Base-by-base conservation (phyloP, 2,113 vertebrate species). In the Scomber japonicus region DNA sequence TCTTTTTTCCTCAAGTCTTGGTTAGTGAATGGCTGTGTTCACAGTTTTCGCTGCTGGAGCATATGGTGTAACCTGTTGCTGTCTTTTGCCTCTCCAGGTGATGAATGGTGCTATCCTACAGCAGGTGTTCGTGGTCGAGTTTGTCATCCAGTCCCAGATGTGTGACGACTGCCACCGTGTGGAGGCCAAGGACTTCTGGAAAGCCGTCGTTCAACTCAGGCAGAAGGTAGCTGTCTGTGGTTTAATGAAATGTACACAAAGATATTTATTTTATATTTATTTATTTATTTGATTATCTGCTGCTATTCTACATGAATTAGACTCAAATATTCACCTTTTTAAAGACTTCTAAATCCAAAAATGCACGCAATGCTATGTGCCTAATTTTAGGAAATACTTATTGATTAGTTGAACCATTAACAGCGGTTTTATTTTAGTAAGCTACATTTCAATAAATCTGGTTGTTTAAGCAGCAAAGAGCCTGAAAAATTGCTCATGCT, bases 141-240 rank as follows among this genome's bases (percentile, higher is more conserved):
- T 96, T 65, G 83, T 96, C 68, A 79, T 99, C 64, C 96, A 96
- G 88, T 88, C 93, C 24, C 98, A 99, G 64, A 99, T 99, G 98
- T 99, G 98, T 84, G 97, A 97, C 54, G 98, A 98, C 89, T 99
- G 98, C 85, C 98, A 99, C 16, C 96, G 98, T 67, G 96, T 99
- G 51, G 98, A 99, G 92, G 98, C 98, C 51, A 99, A 99, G 74
- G 98, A 99, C 92, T 99, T 97, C 92, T 99, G 98, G 98, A 99
- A 99, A 70, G 96, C 97, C 2, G 97, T 99, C 10, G 96, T 99
- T 73, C 98, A 99, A 95, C 96, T 99, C 62, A 93, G 98, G 62
- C 98, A 99, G 85, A 99, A 99, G 97, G 98, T 98, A 91, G 55
- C 64, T 44, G 17, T 46, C 60, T 35, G 31, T 27, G 10, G 40